A percentile compares a stretch with the other conserved stretches of the same genome.
These are phyloP conservation scores for Dromococcyx pavoninus DNA, from an alignment of 2,797 vertebrate species.

Conservation along the genomic window DNA sequence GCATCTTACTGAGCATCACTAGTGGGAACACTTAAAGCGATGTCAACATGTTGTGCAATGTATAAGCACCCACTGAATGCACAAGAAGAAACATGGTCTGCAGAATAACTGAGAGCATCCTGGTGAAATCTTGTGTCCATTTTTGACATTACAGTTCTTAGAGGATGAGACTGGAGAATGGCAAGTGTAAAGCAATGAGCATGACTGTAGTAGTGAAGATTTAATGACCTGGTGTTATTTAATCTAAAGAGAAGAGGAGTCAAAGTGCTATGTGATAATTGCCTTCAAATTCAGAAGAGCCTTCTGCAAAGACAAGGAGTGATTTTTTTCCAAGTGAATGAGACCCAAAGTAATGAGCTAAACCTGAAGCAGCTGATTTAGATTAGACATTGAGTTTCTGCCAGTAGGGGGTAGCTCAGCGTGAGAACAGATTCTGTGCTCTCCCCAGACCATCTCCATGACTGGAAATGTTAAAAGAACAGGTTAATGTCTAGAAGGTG, in stretches of 20 bases:
- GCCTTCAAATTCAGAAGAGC: neutral
- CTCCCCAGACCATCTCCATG: too few relatives aligned
- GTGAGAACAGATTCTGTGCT: neutral
- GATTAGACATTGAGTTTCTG: neutral
- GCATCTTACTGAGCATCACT: neutral
- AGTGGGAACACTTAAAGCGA: neutral
- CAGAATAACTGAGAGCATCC: neutral
- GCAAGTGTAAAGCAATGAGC: neutral
- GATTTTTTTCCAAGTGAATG: neutral
- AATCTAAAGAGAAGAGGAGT: neutral
- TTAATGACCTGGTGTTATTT: neutral
- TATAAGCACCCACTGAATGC: neutral
- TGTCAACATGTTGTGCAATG: neutral
- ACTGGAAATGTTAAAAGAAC: too few relatives aligned
- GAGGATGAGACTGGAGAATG: neutral
- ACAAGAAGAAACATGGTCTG: neutral
- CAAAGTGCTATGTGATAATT: neutral
- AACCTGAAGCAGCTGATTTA: neutral
- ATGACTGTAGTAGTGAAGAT: neutral
- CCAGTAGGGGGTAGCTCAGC: accelerated
- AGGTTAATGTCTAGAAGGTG: too few relatives aligned
- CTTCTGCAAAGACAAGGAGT: neutral
- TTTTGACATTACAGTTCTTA: neutral
- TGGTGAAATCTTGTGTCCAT: neutral
- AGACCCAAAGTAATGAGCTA: neutral